Conservation (phyloP, 2,888 invertebrate genomes). For the Caenorhabditis afra region DNA sequence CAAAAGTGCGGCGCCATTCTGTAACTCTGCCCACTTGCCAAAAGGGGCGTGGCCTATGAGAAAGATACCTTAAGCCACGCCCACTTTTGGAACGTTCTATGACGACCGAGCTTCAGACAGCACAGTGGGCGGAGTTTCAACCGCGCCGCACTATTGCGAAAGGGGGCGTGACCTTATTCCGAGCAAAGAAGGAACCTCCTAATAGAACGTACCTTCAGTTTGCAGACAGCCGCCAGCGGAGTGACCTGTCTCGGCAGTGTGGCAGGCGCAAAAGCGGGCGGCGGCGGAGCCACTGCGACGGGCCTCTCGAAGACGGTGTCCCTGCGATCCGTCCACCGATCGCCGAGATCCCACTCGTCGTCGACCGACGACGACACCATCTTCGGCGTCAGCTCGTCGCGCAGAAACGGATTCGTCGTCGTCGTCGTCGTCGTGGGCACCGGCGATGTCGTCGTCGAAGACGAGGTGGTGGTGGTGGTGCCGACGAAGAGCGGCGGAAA, state of each 20-base stretch:
- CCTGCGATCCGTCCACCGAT: slow-evolving; percentile 51
- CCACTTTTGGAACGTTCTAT: no score
- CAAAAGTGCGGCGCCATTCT: no score
- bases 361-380: slow-evolving; percentile 33
- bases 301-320: slow-evolving; percentile 52
- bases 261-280: slow-evolving; percentile 57
- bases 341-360: slow-evolving; percentile 55
- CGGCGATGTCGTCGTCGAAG: no score
- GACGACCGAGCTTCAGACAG: no score
- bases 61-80: no score
- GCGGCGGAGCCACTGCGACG: not conserved
- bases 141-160: not conserved
- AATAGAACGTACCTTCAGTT: slow-evolving; percentile 11
- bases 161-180: not conserved
- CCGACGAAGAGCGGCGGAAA: slow-evolving; percentile 50
- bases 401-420: slow-evolving; percentile 53
- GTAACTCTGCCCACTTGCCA: no score
- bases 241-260: slow-evolving; percentile 66
- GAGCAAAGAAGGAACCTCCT: not conserved
- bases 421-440: not conserved
- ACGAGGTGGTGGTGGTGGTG: no score
- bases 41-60: no score
- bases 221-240: slow-evolving; percentile 43
- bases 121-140: no score
- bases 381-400: slow-evolving; percentile 59